Percentiles rank a stretch among this genome's conserved stretches.
phyloP scores from a whole-genome alignment of 2,888 invertebrate species.

The Charanyca ferruginea region DNA sequence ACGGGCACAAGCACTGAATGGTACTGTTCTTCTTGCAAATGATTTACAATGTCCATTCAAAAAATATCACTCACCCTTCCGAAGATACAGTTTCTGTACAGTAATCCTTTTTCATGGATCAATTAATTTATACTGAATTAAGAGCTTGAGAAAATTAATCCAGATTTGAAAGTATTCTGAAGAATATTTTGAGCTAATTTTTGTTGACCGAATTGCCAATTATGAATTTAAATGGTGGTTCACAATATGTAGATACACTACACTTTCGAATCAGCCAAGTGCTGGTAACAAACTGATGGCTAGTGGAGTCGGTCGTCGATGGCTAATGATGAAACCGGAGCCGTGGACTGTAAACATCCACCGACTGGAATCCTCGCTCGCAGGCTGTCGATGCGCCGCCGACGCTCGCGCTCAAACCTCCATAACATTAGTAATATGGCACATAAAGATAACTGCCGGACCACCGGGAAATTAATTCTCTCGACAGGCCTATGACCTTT shows the following conservation, averaged over 20 bases:
- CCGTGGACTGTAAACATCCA: conserved; percentile 87
- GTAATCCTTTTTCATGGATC: conserved; percentile 23
- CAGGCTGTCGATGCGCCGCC: conserved; percentile 65
- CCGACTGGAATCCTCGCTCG: conserved; percentile 84
- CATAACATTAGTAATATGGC: conserved; percentile 61
- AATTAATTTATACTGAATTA: conserved; percentile 7
- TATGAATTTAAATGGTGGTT: conserved; percentile 34
- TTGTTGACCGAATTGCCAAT: conserved; percentile 35
- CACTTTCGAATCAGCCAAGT: conserved; percentile 79
- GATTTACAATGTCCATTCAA: background rate
- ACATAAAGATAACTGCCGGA: conserved; percentile 68
- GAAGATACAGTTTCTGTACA: conserved; percentile 21
- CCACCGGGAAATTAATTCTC: conserved; percentile 49
- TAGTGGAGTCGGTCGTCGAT: conserved; percentile 70
- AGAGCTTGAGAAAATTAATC: conserved; percentile 3
- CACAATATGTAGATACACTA: conserved; percentile 65
- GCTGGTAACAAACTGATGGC: conserved; percentile 83
- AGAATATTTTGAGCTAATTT: conserved; percentile 18
- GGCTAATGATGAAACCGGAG: conserved; percentile 88
- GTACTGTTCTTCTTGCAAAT: conserved; percentile 9
- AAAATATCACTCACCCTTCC: conserved; percentile 51
- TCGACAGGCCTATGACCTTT: conserved; percentile 50
- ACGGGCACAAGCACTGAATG: conserved; percentile 21
- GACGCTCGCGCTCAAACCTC: conserved; percentile 63
- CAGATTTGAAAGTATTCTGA: conserved; percentile 3